Conservation (phyloP, 2,797 vertebrate species). For the Myotis findleyi region DNA sequence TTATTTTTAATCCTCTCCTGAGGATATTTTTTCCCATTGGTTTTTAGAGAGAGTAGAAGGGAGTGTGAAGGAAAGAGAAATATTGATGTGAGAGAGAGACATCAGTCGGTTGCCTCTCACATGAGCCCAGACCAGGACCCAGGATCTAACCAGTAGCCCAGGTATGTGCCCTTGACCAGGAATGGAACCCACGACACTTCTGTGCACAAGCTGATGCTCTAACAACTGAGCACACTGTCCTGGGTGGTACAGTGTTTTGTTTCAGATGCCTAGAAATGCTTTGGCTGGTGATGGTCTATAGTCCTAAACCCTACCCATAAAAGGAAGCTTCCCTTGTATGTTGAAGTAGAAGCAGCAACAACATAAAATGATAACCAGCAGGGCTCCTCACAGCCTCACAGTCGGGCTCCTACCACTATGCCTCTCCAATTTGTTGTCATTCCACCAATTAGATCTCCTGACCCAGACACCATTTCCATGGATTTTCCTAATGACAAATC, state of each 20-base stretch:
- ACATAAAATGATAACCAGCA: not conserved
- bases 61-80: no score
- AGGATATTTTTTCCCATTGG: no score
- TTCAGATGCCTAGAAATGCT: not conserved
- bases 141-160: no score
- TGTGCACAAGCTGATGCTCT: no score
- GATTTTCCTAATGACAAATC: not conserved
- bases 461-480: not conserved
- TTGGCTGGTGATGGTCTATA: not conserved
- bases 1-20: no score
- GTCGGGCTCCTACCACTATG: not conserved
- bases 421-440: not conserved
- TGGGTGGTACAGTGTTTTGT: not conserved
- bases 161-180: no score
- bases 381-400: not conserved
- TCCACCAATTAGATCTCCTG: not conserved
- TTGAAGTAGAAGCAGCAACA: not conserved
- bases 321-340: not conserved
- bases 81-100: no score
- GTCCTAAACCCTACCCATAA: not conserved
- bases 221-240: no score
- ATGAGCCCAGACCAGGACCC: no score
- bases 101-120: no score
- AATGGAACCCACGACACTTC: no score
- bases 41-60: no score